A percentile compares a stretch with the other conserved stretches of the same genome.
Conservation (phyloP, 1,140 invertebrate species). For the Protaetia brevitarsis region DNA sequence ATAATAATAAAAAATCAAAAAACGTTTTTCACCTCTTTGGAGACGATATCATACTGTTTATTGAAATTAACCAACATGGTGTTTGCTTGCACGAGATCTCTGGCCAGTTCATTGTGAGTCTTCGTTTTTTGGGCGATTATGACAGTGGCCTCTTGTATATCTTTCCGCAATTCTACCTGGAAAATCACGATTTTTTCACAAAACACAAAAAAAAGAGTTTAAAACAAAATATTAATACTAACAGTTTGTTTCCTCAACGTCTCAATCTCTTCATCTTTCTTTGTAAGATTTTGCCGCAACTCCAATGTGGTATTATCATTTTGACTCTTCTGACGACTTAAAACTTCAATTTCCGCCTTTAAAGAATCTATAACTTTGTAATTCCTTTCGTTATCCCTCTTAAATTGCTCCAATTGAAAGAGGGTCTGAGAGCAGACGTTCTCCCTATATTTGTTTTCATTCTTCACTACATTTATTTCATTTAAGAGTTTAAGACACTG, state of each 20-base stretch:
- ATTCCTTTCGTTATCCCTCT: not conserved
- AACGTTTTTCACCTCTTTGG: conserved; percentile 27
- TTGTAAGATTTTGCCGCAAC: not conserved
- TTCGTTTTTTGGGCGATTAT: conserved; percentile 40
- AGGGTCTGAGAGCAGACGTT: not conserved
- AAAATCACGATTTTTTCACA: no score
- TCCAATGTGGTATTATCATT: not conserved
- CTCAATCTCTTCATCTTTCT: conserved; percentile 20
- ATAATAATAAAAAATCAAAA: not conserved
- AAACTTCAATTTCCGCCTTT: conserved; percentile 3
- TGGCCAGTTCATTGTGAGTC: conserved; percentile 40
- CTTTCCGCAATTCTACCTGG: conserved; percentile 35
- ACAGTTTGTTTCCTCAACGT: conserved; percentile 7
- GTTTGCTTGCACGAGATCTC: conserved; percentile 43
- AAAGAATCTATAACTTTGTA: conserved; percentile 13
- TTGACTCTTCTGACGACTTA: not conserved
- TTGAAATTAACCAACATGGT: conserved; percentile 43
- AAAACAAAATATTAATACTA: not conserved
- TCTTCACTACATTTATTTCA: not conserved
- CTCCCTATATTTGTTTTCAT: not conserved
- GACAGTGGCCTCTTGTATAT: conserved; percentile 38
- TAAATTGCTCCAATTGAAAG: conserved; percentile 17
- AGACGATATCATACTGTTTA: conserved; percentile 36
- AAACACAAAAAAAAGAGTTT: not conserved
- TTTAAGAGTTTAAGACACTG: not conserved